Evolutionary conservation across 2,888 invertebrate genomes (phyloP), one percentile per base, ranked within the genome.

Genomic region (Drosophila colorata): DNA sequence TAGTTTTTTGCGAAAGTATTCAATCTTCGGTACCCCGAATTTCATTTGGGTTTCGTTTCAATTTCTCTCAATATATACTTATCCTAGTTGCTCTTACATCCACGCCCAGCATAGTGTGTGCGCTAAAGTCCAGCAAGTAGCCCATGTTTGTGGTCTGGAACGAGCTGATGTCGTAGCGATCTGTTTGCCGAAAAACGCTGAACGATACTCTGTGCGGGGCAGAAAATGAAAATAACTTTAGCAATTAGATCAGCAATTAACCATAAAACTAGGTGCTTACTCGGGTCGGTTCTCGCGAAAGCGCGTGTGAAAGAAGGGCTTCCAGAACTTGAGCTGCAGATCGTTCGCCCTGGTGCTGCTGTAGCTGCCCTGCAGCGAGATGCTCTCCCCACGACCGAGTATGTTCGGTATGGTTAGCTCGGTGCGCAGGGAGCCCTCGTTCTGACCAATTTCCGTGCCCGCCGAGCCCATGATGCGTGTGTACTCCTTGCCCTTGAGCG

Each of bases 371-470:
- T 98, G 97, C 16, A 96, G 93, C 78, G 95, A 95, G 9, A 98
- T 80, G 33, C 94, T 93, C 93, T 99, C 98, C 0, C 97, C 99
- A 58, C 98, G 94, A 0, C 99, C 98, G 79, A 95, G 93, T 55
- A 97, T 92, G 93, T 99, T 99, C 0, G 97, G 97, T 73, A 96
- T 93, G 80, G 95, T 94, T 55, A 96, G 93, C 52, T 96, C 94
- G 90, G 91, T 81, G 63, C 90, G 88, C 31, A 98, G 91, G 20
- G 97, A 96, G 1, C 97, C 98, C 90, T 98, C 98, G 91, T 98
- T 98, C 90, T 98, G 97, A 23, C 97, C 98, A 67, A 98, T 95
- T 76, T 96, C 95, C 0, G 98, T 98, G 88, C 96, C 97, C 37
- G 98, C 94, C 0, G 96, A 96, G 16, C 98, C 98, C 56, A 95